Evolutionary conservation across 2,888 invertebrate species (phyloP), one percentile per base, ranked within the genome.

Genomic region (Polia nebulosa): DNA sequence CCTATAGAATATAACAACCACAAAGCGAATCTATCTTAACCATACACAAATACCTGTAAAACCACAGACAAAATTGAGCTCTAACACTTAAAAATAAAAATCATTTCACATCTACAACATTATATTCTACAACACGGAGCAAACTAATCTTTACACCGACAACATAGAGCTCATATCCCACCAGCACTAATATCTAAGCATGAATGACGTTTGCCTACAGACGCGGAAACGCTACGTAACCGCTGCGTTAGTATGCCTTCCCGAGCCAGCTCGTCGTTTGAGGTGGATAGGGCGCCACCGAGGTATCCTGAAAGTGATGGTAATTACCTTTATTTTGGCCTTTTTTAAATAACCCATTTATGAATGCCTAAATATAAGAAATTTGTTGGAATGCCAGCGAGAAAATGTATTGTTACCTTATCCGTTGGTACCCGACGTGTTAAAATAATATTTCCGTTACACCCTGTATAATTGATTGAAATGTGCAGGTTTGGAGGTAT

Each of bases 161-260:
- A 17, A 27, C 51, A 47, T 59, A 76, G 9, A 59, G 44, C 36
- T 44, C 45, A 65, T 25, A 44, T 53, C 78, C 22, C 25, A 20
- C 39, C 9, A 4, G 29, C 36, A 39, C 41, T 47, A 53, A 72
- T 68, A 44, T 67, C 25, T 72, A 63, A 66, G 64, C 57, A 53
- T 27, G 22, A 44, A 27, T 58, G 36, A 68, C 36, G 45, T 81
- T 90, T 91, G 87, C 86, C 85, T 86, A 27, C 94, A 95, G 95
- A 95, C 81, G 89, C 92, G 75, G 86, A 87, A 44, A 85, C 91
- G 76, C 85, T 96, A 68, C 96, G 98, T 56, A 98, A 97, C 84
- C 96, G 98, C 69, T 98, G 98, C 90, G 98, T 98, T 91, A 98
- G 98, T 88, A 97, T 98, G 96, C 98, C 98, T 6, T 97, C 97